These are phyloP conservation scores for Cantharis flavilabris DNA, from an alignment of 2,888 invertebrate genomes.

Conservation along the genomic window DNA sequence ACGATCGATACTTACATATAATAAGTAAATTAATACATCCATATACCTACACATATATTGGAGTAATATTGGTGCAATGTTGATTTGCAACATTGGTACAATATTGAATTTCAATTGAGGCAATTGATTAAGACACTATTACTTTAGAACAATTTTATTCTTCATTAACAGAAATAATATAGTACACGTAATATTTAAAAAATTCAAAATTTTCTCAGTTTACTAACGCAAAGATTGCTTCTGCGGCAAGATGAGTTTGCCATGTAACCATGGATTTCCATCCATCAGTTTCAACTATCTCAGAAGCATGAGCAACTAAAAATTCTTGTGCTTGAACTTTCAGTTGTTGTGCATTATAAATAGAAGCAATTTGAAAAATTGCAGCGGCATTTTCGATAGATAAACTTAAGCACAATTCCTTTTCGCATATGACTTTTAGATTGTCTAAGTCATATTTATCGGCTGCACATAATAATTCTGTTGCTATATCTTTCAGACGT, in stretches of 20 bases:
- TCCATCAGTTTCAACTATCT: conserved; percentile 97
- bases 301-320: conserved; percentile 97
- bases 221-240: conserved; percentile 71
- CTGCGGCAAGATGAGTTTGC: conserved; percentile 97
- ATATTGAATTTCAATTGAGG: too few species aligned
- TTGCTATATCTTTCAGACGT: too few species aligned
- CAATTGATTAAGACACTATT: too few species aligned
- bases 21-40: too few species aligned
- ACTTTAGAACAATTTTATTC: too few species aligned
- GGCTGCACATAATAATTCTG: conserved; percentile 73
- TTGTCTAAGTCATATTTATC: conserved; percentile 98
- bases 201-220: too few species aligned
- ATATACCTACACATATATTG: too few species aligned
- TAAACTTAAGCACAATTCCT: conserved; percentile 91
- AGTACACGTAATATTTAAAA: too few species aligned
- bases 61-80: too few species aligned
- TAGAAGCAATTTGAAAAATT: conserved; percentile 94
- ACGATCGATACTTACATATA: too few species aligned
- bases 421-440: conserved; percentile 99
- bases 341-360: conserved; percentile 97
- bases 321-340: conserved; percentile 98
- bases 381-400: conserved; percentile 97
- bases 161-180: too few species aligned
- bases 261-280: conserved; percentile 98
- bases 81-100: too few species aligned